phyloP scores from a whole-genome alignment of 2,888 invertebrate genomes.

The Phortica magna region DNA sequence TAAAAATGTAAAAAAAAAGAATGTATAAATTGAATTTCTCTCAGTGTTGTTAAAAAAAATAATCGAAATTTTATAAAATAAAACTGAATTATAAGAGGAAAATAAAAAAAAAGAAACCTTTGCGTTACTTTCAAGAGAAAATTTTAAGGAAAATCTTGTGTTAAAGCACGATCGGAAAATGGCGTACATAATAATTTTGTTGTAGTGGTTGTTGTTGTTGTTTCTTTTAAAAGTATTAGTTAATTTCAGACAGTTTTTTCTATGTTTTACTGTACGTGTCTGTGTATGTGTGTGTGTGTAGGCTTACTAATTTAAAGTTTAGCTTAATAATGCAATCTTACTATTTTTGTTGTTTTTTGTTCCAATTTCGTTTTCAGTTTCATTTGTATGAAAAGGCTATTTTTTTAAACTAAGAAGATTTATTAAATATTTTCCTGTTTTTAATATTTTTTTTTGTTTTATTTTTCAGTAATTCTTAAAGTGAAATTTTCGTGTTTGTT shows the following conservation, averaged over 20 bases:
- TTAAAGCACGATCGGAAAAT: slow-evolving; percentile 61
- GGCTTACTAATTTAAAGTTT: background rate
- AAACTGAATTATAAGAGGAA: background rate
- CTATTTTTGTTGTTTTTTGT: background rate
- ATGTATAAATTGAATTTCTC: too few species aligned
- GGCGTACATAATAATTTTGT: slow-evolving; percentile 55
- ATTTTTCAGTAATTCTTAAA: background rate
- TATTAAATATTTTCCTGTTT: background rate
- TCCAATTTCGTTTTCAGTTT: background rate
- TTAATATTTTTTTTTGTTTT: background rate
- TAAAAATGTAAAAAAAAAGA: slow-evolving; percentile 34
- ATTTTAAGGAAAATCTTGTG: background rate
- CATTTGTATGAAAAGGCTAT: background rate
- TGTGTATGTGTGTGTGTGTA: slow-evolving; percentile 14
- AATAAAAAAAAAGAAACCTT: background rate
- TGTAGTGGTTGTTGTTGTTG: background rate
- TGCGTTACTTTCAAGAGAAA: background rate
- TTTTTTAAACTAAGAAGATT: background rate
- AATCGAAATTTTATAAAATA: slow-evolving; percentile 32
- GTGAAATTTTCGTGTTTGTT: background rate
- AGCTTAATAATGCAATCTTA: background rate
- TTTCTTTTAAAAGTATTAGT: slow-evolving; percentile 18
- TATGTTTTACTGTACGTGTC: background rate
- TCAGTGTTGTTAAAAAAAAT: too few species aligned
- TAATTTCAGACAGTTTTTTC: slow-evolving; percentile 45